These are phyloP conservation scores for Eulacestoma nigropectus DNA, from an alignment of 2,113 vertebrate species.

Conservation along the genomic window DNA sequence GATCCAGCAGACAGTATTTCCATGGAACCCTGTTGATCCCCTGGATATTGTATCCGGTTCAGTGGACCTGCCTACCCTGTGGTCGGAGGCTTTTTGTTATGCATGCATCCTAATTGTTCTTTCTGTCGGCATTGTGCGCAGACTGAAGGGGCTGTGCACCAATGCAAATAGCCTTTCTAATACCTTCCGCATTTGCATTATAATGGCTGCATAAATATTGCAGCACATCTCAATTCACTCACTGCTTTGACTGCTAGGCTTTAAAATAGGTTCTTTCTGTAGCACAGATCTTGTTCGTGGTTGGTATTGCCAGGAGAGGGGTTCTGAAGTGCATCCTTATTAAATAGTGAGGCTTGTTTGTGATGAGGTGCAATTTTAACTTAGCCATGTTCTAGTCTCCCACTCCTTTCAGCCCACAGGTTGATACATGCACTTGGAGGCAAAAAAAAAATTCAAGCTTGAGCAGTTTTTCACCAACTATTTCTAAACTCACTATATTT, in stretches of 20 bases:
- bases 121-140: background rate
- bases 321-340: background rate
- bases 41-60: background rate
- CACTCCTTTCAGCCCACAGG: conserved; percentile 40
- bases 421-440: background rate
- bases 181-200: conserved; percentile 20
- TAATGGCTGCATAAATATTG: conserved; percentile 43
- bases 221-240: conserved; percentile 1
- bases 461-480: conserved; percentile 9
- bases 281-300: background rate
- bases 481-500: conserved; percentile 47
- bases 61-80: background rate
- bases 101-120: background rate
- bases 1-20: background rate
- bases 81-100: conserved; percentile 21
- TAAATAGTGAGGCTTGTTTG: conserved; percentile 1
- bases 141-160: background rate
- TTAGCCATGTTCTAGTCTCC: background rate
- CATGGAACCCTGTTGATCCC: background rate
- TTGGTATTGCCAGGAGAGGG: background rate
- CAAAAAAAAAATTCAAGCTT: background rate
- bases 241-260: background rate
- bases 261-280: conserved; percentile 2
- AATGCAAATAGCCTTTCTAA: conserved; percentile 27
- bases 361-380: conserved; percentile 6